Base-by-base conservation (phyloP, 2,113 vertebrate species). In the Ploceus nigricollis region DNA sequence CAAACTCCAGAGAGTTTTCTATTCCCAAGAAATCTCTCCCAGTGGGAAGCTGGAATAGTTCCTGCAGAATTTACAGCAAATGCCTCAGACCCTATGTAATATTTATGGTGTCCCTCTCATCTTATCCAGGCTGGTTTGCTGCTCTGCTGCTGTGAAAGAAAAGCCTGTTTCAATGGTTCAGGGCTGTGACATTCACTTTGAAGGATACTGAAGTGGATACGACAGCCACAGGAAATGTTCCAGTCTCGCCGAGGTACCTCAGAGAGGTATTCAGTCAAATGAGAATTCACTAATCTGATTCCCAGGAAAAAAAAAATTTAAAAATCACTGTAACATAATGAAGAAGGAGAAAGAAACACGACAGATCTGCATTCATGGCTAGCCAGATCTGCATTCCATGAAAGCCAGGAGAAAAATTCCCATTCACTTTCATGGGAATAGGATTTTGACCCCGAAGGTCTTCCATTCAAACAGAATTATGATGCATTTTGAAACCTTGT, bases 161-260 rank as follows among this genome's bases (percentile, higher is more conserved):
- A 95, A 90, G 91, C 45, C 82, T 95, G 50, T 92, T 93, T 75
- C 65, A 85, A 70, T 64, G 61, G 90, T 85, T 93, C 83, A 84
- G 87, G 70, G 50, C 76, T 79, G 63, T 51, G 65, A 73, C 56
- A 42, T 60, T 84, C n/a, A 31, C 90, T 94, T 82, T 95, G 87
- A 95, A 96, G 94, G 81, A 93, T 91, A 76, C 37, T 94, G 81
- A 94, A 81, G 82, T 0, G 31, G 87, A 88, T 96, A 82, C 1
- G 15, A 93, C 33, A 92, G 94, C 88, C 89, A 91, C 94, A 88
- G 97, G 92, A 97, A 97, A 83, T 27, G 93, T 94, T 85, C 57
- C 85, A 90, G 95, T 21, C 91, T 92, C 1, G 0, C 87, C 84
- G 90, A 95, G 69, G 63, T 83, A 93, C 93, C 89, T 95, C 23